These are phyloP conservation scores for Solenodon paradoxus DNA, from an alignment of 2,113 vertebrate genomes.

Conservation along the genomic window DNA sequence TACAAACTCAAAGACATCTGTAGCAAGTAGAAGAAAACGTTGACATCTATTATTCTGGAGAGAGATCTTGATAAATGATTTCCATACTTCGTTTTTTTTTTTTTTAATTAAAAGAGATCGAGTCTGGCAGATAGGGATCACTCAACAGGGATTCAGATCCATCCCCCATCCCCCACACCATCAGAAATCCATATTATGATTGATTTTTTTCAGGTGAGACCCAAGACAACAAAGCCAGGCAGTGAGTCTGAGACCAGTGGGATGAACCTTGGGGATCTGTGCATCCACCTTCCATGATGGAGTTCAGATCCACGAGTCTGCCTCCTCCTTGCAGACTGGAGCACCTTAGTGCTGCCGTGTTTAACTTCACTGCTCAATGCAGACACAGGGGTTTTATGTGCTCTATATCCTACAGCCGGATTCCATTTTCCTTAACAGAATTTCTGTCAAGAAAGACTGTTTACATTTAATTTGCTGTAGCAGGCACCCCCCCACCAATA, in stretches of 20 bases:
- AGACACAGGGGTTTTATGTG: background rate
- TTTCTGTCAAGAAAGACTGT: background rate
- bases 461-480: background rate
- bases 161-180: background rate
- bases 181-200: background rate
- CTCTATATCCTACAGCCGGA: background rate
- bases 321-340: background rate
- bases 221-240: background rate
- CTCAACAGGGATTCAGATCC: background rate
- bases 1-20: background rate
- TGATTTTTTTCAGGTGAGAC: background rate
- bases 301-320: background rate
- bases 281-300: accelerated
- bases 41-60: background rate
- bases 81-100: background rate
- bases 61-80: background rate
- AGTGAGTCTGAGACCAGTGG: background rate
- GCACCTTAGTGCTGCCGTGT: background rate
- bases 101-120: background rate
- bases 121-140: background rate
- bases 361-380: accelerated
- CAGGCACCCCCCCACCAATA: background rate
- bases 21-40: background rate
- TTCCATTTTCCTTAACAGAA: background rate
- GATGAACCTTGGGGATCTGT: background rate